These are phyloP conservation scores for Pterobdella sp. DNA, from an alignment of 2,888 invertebrate genomes.

Conservation along the genomic window DNA sequence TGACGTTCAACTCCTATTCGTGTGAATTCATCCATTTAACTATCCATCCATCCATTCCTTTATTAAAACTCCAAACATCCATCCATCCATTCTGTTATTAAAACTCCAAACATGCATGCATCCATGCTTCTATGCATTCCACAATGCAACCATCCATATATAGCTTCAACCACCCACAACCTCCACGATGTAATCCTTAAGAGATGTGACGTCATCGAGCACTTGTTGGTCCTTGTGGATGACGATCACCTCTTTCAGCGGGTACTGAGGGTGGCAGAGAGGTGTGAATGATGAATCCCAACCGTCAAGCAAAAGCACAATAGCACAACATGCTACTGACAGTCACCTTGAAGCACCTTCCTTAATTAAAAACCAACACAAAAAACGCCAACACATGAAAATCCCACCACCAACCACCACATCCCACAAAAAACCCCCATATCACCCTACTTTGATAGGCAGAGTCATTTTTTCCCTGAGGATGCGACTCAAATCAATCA, in stretches of 20 bases:
- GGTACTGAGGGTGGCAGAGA: constrained; percentile 62
- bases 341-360: not conserved
- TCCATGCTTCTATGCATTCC: not conserved
- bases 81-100: not conserved
- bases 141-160: not conserved
- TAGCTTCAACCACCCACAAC: constrained; percentile 37
- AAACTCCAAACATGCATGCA: not conserved
- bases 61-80: not conserved
- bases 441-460: constrained; percentile 65
- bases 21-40: too few relatives aligned
- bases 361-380: not conserved
- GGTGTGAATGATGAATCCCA: too few relatives aligned
- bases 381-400: not conserved
- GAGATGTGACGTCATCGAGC: constrained; percentile 67
- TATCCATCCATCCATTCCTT: too few relatives aligned
- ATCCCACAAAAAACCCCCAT: too few relatives aligned
- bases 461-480: constrained; percentile 85
- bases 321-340: not conserved
- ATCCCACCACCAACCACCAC: too few relatives aligned
- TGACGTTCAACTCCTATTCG: constrained; percentile 73
- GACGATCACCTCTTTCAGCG: constrained; percentile 86
- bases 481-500: constrained; percentile 86
- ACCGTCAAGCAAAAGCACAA: constrained; percentile 25
- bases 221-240: constrained; percentile 73
- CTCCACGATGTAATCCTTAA: constrained; percentile 77